phyloP scores from a whole-genome alignment of 1,140 invertebrate species.

The Plectrocnemia conspersa region DNA sequence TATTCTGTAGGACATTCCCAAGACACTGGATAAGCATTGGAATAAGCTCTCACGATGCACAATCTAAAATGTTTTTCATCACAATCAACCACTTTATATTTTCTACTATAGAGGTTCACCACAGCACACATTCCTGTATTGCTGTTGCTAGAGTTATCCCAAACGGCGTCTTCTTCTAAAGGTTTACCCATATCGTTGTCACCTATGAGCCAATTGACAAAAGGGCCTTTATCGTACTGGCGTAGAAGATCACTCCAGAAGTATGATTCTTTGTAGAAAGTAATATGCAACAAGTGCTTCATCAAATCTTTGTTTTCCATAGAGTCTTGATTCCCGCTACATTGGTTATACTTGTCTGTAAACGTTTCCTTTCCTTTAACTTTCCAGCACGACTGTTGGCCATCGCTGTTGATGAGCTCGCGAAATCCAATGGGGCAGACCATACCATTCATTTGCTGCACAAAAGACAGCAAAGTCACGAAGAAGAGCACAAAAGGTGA shows the following conservation, averaged over 20 bases:
- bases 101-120: conserved; percentile 36
- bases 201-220: conserved; percentile 42
- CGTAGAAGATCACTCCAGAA: conserved; percentile 47
- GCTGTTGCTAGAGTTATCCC: conserved; percentile 37
- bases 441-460: too few relatives aligned
- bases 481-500: too few relatives aligned
- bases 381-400: too few relatives aligned
- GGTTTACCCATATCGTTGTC: conserved; percentile 26
- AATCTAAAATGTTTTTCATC: conserved; percentile 43
- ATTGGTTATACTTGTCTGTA: too few relatives aligned
- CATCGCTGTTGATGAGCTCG: too few relatives aligned
- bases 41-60: conserved; percentile 43
- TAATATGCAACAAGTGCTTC: too few relatives aligned
- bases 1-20: conserved; percentile 34
- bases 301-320: too few relatives aligned
- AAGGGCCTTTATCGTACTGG: conserved; percentile 44
- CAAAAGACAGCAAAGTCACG: too few relatives aligned
- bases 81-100: conserved; percentile 41
- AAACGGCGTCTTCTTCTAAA: not conserved
- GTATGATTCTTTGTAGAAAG: too few relatives aligned
- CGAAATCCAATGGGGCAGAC: too few relatives aligned
- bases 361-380: too few relatives aligned
- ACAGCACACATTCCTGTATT: conserved; percentile 36
- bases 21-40: conserved; percentile 26
- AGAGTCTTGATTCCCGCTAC: too few relatives aligned